These are phyloP conservation scores for Nycticryphes semicollaris DNA, from an alignment of 2,113 vertebrate genomes.

Conservation along the genomic window DNA sequence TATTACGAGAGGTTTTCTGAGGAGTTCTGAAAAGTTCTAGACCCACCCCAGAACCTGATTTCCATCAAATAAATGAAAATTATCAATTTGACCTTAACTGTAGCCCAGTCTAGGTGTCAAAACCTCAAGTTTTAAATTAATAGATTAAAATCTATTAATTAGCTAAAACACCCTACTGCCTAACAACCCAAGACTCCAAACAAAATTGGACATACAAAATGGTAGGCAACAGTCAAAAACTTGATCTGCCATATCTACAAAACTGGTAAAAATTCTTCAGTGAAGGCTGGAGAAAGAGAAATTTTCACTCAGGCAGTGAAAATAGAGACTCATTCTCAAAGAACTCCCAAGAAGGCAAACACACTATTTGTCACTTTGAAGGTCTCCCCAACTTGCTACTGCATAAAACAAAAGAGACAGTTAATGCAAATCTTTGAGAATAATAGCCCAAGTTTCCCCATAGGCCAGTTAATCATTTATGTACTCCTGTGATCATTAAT, in stretches of 20 bases:
- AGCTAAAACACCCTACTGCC: not conserved
- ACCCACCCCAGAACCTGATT: not conserved
- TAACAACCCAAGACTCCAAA: not conserved
- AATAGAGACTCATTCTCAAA: not conserved
- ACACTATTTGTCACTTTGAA: not conserved
- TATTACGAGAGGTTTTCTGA: not conserved
- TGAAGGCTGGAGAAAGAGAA: not conserved
- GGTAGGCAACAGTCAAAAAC: not conserved
- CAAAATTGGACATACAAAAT: not conserved
- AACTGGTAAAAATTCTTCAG: not conserved
- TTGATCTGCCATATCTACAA: not conserved
- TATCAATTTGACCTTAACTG: not conserved
- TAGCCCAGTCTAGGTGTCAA: not conserved
- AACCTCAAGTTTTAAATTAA: not conserved
- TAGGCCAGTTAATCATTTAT: not conserved
- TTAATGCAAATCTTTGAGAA: not conserved
- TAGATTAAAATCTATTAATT: not conserved
- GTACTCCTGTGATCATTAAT: not conserved
- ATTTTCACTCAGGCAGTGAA: not conserved
- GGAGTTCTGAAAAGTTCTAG: not conserved
- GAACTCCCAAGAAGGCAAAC: not conserved
- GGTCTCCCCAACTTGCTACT: not conserved
- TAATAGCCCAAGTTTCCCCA: not conserved
- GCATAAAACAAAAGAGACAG: not conserved
- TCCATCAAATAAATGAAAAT: not conserved